Evolutionary conservation across 2,888 invertebrate genomes (phyloP).

Genomic region (Watsonalla cultraria): DNA sequence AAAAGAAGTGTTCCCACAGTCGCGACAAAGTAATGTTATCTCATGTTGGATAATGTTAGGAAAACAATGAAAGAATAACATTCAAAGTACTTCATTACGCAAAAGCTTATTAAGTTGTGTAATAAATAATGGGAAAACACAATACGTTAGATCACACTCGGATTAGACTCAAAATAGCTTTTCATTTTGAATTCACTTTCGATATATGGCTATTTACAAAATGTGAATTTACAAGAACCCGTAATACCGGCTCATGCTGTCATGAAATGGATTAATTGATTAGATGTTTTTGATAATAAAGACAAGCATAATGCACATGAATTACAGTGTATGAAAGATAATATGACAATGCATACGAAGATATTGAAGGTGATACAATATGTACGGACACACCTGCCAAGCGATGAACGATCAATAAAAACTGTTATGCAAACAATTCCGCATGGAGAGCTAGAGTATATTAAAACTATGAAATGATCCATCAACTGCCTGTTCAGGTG

Average conservation of each 20-base stretch:
- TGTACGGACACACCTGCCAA: no score
- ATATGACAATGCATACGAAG: no score
- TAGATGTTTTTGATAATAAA: no score
- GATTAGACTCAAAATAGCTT: no score
- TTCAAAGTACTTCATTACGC: not conserved
- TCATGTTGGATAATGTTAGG: conserved; percentile 55
- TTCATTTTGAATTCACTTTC: no score
- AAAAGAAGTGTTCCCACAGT: conserved; percentile 59
- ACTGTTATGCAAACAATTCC: not conserved
- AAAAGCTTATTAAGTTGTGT: not conserved
- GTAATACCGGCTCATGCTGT: no score
- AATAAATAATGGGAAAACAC: not conserved
- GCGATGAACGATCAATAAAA: not conserved
- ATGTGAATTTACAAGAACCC: no score
- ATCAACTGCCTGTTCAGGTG: conserved; percentile 8
- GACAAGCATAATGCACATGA: no score
- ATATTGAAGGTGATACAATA: no score
- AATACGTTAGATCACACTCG: not conserved
- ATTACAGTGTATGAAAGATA: no score
- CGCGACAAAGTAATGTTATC: conserved; percentile 57
- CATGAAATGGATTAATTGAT: no score
- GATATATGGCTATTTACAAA: no score
- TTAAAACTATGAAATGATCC: not conserved
- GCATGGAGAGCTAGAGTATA: not conserved
- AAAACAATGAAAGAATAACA: conserved; percentile 50